phyloP scores from a whole-genome alignment of 2,113 vertebrate species.

The Corythornis vintsioides region DNA sequence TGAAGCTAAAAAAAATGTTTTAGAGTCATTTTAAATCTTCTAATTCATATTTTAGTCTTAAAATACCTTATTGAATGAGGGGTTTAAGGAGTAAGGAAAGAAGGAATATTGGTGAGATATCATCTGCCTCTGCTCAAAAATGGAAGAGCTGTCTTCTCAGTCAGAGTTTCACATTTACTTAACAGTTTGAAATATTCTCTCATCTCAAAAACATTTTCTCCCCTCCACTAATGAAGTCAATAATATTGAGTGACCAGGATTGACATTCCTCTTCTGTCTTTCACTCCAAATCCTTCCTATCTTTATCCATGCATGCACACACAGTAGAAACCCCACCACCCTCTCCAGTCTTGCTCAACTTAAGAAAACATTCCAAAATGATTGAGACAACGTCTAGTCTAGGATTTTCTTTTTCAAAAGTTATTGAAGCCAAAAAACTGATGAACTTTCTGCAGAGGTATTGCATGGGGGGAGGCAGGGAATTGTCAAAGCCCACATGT shows the following conservation, averaged over 20 bases:
- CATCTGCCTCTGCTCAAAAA: neutral
- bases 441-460: neutral
- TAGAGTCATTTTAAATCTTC: neutral
- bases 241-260: neutral
- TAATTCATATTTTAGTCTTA: neutral
- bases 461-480: neutral
- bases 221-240: neutral
- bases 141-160: neutral
- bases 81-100: fast-evolving
- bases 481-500: neutral
- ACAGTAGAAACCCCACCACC: neutral
- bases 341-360: neutral
- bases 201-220: neutral
- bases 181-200: neutral
- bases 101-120: neutral
- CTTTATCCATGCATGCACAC: fast-evolving
- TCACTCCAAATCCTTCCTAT: neutral
- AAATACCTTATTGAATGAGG: neutral
- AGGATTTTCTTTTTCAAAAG: neutral
- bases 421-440: neutral
- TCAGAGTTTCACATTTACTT: neutral
- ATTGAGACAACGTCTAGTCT: neutral
- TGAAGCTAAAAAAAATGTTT: neutral
- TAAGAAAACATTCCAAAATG: neutral
- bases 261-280: neutral